These are phyloP conservation scores for Triops cancriformis DNA, from an alignment of 1,140 invertebrate species.

Conservation along the genomic window DNA sequence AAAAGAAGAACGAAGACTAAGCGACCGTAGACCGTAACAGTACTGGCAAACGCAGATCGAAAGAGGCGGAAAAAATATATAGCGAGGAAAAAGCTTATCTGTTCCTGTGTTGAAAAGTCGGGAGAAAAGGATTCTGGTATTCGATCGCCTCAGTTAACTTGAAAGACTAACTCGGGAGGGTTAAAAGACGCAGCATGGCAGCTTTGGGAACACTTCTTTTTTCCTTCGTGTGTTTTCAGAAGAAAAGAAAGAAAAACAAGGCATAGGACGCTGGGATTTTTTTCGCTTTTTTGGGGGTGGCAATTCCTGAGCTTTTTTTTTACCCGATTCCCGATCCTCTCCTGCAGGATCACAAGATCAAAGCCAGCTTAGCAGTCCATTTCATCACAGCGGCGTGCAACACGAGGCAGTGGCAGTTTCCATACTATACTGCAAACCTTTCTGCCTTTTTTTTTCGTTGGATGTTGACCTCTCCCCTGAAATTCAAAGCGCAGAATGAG, in stretches of 20 bases:
- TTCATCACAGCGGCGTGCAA: conserved; percentile 6
- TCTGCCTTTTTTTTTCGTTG: neutral
- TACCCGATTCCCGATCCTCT: neutral
- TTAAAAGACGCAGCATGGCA: neutral
- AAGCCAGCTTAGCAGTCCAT: conserved; percentile 12
- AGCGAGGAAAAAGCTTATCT: neutral
- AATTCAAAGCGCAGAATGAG: too few relatives aligned
- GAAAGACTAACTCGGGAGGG: neutral
- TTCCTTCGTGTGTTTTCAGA: neutral
- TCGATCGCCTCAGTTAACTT: conserved; percentile 10
- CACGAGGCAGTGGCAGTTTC: neutral
- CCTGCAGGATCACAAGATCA: neutral
- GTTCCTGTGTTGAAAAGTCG: neutral
- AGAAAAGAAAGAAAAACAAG: neutral
- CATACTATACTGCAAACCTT: neutral
- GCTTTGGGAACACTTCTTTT: neutral
- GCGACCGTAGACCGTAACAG: neutral
- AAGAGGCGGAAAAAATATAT: neutral
- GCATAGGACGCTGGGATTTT: neutral
- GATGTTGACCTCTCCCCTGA: too few relatives aligned
- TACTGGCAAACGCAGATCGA: neutral
- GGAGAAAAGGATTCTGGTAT: neutral
- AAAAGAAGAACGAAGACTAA: neutral
- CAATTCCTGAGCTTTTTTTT: neutral
- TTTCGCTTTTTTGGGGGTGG: neutral